A percentile compares a stretch with the other conserved stretches of the same genome.
Conservation (phyloP, 2,113 vertebrate species). For the Gambusia holbrooki region DNA sequence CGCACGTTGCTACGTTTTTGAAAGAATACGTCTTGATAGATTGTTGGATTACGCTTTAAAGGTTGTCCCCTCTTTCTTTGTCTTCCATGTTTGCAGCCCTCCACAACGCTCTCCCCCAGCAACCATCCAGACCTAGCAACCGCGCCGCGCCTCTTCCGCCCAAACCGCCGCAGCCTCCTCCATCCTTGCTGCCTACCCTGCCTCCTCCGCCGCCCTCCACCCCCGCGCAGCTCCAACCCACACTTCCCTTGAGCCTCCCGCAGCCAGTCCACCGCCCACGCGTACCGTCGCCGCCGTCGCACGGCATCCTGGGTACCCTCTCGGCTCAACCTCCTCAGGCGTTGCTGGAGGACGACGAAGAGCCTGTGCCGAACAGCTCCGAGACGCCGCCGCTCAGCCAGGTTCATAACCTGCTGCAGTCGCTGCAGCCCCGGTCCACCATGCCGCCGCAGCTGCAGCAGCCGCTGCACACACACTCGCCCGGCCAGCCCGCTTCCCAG, state of each 20-base stretch:
- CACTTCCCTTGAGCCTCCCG: constrained; percentile 50
- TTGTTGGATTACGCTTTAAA: no score
- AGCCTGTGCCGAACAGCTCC: constrained; percentile 69
- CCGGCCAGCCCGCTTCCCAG: constrained; percentile 58
- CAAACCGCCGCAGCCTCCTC: constrained; percentile 81
- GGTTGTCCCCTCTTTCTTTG: neutral
- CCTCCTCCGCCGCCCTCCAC: constrained; percentile 36
- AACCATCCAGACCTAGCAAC: constrained; percentile 90
- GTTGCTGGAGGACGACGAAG: constrained; percentile 88
- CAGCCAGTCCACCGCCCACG: constrained; percentile 77
- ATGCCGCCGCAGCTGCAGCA: constrained; percentile 81
- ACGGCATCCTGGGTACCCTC: constrained; percentile 71
- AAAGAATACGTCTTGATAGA: no score
- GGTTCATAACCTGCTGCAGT: constrained; percentile 87
- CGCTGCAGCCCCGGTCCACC: constrained; percentile 72
- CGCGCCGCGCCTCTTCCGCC: constrained; percentile 87
- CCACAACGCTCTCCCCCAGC: constrained; percentile 92
- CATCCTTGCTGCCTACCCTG: constrained; percentile 41
- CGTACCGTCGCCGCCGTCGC: constrained; percentile 59
- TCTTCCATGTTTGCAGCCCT: constrained; percentile 78
- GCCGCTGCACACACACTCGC: constrained; percentile 23
- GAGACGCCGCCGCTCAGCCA: constrained; percentile 78
- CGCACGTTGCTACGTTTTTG: neutral
- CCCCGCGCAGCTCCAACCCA: constrained; percentile 49
- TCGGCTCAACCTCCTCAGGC: constrained; percentile 86